These are phyloP conservation scores for Scomber japonicus DNA, from an alignment of 2,113 vertebrate species.

Conservation along the genomic window DNA sequence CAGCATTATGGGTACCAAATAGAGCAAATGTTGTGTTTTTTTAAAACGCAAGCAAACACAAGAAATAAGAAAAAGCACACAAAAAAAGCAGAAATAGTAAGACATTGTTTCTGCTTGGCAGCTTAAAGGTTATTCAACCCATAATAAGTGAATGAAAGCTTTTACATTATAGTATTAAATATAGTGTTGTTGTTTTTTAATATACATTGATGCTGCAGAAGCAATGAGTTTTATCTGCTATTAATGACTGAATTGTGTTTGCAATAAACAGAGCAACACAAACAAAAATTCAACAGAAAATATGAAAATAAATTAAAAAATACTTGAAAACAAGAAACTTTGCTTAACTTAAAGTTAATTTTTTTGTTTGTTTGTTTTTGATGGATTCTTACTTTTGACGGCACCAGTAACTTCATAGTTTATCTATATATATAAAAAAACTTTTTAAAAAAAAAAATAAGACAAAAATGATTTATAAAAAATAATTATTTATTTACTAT, in stretches of 20 bases:
- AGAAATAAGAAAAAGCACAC: slow-evolving; percentile 1
- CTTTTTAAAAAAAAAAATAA: neutral
- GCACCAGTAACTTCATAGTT: neutral
- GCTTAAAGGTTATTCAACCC: neutral
- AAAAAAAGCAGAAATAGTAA: neutral
- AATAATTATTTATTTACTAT: neutral
- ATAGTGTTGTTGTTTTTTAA: neutral
- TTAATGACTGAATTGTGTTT: neutral
- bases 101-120: neutral
- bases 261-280: neutral
- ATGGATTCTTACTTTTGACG: neutral
- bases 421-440: neutral
- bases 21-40: slow-evolving; percentile 43
- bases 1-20: slow-evolving; percentile 68
- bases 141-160: neutral
- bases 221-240: neutral
- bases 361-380: neutral
- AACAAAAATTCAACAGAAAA: neutral
- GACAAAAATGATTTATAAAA: neutral
- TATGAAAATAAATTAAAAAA: neutral
- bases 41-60: slow-evolving; percentile 3
- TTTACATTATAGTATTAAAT: too few relatives aligned
- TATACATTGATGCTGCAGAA: neutral
- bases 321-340: too few relatives aligned
- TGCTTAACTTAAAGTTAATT: too few relatives aligned